Conservation (phyloP, 2,113 vertebrate species). For the Synodontis membranacea region DNA sequence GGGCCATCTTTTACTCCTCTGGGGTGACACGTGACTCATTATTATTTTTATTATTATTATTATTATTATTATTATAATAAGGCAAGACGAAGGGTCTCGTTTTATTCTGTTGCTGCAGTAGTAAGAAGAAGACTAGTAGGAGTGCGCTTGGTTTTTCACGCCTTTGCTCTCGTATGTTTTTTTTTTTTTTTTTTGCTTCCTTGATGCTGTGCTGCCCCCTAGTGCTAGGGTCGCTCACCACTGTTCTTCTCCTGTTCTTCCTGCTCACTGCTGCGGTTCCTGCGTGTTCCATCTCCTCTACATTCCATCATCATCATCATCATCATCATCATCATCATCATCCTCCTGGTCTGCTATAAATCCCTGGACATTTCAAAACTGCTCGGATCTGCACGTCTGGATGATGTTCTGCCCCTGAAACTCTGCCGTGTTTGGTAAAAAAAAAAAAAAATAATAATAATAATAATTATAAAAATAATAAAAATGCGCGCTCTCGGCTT, state of each 20-base stretch:
- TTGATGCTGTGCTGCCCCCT: conserved; percentile 70
- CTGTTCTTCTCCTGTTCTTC: conserved; percentile 84
- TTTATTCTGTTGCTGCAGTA: conserved; percentile 10
- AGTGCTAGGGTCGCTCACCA: conserved; percentile 79
- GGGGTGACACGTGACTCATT: not conserved
- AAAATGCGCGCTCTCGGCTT: conserved; percentile 61
- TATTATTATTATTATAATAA: too few species aligned
- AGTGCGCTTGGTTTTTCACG: conserved; percentile 63
- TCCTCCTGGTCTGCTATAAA: not conserved
- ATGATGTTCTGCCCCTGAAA: conserved; percentile 35
- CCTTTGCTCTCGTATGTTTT: conserved; percentile 73
- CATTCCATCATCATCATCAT: not conserved
- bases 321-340: conserved; percentile 40
- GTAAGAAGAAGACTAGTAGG: not conserved
- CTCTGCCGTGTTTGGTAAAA: too few species aligned
- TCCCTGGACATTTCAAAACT: conserved; percentile 22
- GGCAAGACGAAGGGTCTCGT: too few species aligned
- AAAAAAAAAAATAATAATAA: too few species aligned
- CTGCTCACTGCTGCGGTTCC: conserved; percentile 61
- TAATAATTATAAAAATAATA: too few species aligned
- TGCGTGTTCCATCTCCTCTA: conserved; percentile 18
- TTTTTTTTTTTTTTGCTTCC: conserved; percentile 75
- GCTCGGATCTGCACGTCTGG: not conserved
- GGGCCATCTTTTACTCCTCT: not conserved
- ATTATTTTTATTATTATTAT: too few species aligned